These are phyloP conservation scores for Agrilus biguttatus DNA, from an alignment of 2,888 invertebrate genomes.

Conservation along the genomic window DNA sequence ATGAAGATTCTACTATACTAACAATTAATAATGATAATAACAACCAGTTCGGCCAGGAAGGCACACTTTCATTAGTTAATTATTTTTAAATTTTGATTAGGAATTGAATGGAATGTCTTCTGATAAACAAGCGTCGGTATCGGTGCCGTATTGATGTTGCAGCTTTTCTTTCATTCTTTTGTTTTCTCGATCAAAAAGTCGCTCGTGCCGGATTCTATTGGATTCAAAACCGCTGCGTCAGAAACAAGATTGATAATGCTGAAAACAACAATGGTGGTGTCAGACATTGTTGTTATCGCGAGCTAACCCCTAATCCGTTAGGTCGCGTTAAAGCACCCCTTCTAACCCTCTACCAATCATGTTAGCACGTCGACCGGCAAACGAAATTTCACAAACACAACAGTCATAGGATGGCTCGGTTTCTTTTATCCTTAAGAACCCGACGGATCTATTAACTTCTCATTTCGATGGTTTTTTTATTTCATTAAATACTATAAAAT, in stretches of 20 bases:
- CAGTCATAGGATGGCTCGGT: too few relatives aligned
- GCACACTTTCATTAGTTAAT: too few relatives aligned
- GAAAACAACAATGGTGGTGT: conserved; percentile 8
- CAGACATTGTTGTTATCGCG: conserved; percentile 14
- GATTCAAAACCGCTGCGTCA: conserved; percentile 14
- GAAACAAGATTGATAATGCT: conserved; percentile 13
- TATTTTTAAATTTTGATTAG: background rate
- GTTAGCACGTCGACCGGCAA: conserved; percentile 1
- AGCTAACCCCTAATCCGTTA: conserved; percentile 15
- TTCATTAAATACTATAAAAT: too few relatives aligned
- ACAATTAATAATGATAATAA: too few relatives aligned
- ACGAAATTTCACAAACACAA: too few relatives aligned
- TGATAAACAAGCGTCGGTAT: conserved; percentile 22
- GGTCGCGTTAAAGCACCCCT: conserved; percentile 14
- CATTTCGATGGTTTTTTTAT: too few relatives aligned
- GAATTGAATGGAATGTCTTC: conserved; percentile 14
- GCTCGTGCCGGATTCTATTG: background rate
- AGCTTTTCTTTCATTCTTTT: too few relatives aligned
- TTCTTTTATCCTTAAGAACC: too few relatives aligned
- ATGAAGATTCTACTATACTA: too few relatives aligned
- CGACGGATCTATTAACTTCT: too few relatives aligned
- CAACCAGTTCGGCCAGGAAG: too few relatives aligned
- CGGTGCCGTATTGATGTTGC: too few relatives aligned
- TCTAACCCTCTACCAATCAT: conserved; percentile 8
- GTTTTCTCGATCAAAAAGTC: background rate